Evolutionary conservation across 2,888 invertebrate species (phyloP).

Genomic region (Xestia sexstrigata): DNA sequence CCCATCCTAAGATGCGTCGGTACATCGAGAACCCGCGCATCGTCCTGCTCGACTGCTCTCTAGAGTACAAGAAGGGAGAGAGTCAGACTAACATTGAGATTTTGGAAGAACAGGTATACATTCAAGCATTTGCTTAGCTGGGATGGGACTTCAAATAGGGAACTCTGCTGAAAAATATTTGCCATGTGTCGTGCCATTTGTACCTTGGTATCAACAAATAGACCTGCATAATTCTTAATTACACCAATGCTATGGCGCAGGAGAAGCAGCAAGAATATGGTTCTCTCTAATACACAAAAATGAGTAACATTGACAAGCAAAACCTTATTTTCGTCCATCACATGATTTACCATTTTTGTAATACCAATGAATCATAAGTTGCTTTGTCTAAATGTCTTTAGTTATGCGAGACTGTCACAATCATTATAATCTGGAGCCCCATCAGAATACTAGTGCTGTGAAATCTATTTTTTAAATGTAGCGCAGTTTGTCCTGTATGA

Average conservation of each 20-base stretch:
- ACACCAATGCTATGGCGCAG: background rate
- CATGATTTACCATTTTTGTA: background rate
- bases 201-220: background rate
- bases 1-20: slow-evolving; percentile 99
- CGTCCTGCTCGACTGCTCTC: slow-evolving; percentile 97
- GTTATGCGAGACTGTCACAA: background rate
- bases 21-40: slow-evolving; percentile 99
- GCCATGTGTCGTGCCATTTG: background rate
- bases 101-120: slow-evolving; percentile 94
- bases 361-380: background rate
- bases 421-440: too few species aligned
- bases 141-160: background rate
- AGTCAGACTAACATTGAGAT: slow-evolving; percentile 99
- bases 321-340: background rate
- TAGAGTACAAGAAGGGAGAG: slow-evolving; percentile 99
- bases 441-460: too few species aligned
- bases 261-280: too few species aligned
- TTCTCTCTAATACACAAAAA: too few species aligned
- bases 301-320: background rate
- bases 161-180: background rate
- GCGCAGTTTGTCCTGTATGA: too few species aligned
- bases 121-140: background rate
- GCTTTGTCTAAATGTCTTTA: background rate
- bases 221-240: background rate
- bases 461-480: too few species aligned